A percentile compares a stretch with the other conserved stretches of the same genome.
Conservation (phyloP, 2,888 invertebrate species). For the Campaea margaritaria region DNA sequence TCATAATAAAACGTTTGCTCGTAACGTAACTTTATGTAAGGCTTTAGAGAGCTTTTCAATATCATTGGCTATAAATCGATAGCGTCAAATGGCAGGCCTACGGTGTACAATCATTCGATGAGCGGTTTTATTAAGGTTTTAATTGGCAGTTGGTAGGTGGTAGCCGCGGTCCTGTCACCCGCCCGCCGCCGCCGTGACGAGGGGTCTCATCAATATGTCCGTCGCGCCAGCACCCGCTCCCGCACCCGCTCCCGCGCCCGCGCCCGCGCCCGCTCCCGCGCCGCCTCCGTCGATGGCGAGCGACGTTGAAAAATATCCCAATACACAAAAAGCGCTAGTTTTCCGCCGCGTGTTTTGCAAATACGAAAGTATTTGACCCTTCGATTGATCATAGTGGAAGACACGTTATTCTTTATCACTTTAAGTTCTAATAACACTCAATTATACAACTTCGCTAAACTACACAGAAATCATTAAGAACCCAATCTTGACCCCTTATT, state of each 20-base stretch:
- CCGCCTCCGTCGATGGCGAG: not conserved
- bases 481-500: too few relatives aligned
- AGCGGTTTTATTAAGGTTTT: constrained; percentile 16
- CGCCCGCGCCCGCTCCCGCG: too few relatives aligned
- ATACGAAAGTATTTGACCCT: not conserved
- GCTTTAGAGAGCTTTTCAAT: constrained; percentile 11
- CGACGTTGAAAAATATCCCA: constrained; percentile 16
- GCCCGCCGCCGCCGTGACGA: too few relatives aligned
- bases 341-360: not conserved
- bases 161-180: constrained; percentile 2
- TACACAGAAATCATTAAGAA: too few relatives aligned
- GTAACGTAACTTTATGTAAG: constrained; percentile 10
- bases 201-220: constrained; percentile 11
- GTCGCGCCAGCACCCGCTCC: too few relatives aligned
- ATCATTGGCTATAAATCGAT: not conserved
- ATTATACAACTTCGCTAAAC: too few relatives aligned
- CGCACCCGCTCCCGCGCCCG: too few relatives aligned
- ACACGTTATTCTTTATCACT: not conserved
- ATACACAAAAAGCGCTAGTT: constrained; percentile 16
- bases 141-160: constrained; percentile 8
- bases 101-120: constrained; percentile 11
- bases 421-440: too few relatives aligned
- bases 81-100: not conserved
- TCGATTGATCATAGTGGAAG: not conserved
- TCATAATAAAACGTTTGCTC: constrained; percentile 21